Evolutionary conservation across 1,140 invertebrate species (phyloP).

Genomic region (Drosophila nigromelanica): DNA sequence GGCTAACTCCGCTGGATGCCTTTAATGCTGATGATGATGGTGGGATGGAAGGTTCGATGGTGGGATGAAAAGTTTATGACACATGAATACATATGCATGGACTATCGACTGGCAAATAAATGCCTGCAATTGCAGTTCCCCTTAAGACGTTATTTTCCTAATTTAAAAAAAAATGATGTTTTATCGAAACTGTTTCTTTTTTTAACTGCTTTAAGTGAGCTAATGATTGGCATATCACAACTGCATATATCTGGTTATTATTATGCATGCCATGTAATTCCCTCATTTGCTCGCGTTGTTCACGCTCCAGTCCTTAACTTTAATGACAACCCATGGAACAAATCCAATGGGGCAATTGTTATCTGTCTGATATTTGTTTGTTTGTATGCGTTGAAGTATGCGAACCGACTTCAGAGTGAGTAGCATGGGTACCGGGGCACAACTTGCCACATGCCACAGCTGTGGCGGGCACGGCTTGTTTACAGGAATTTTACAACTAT

Average conservation of each 20-base stretch:
- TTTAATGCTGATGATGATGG: slow-evolving; percentile 35
- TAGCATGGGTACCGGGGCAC: slow-evolving; percentile 20
- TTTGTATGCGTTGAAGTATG: slow-evolving; percentile 32
- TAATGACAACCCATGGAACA: slow-evolving; percentile 32
- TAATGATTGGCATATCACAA: no score
- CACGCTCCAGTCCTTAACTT: slow-evolving; percentile 22
- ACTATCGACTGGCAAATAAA: no score
- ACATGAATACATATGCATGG: neutral
- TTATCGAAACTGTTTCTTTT: no score
- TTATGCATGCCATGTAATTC: neutral
- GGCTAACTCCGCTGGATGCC: slow-evolving; percentile 57
- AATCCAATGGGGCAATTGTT: slow-evolving; percentile 63
- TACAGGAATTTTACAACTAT: slow-evolving; percentile 75
- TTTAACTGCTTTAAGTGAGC: no score
- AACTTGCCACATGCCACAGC: slow-evolving; percentile 68
- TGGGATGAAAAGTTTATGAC: slow-evolving; percentile 25
- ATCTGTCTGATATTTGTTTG: slow-evolving; percentile 46
- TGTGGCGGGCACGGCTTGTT: slow-evolving; percentile 61
- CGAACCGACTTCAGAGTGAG: slow-evolving; percentile 39
- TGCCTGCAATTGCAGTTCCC: no score
- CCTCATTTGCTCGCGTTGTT: neutral
- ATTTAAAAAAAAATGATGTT: no score
- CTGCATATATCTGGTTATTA: no score
- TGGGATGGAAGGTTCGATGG: slow-evolving; percentile 20
- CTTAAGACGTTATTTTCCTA: no score